Percentiles rank a stretch among this genome's conserved stretches.
These are phyloP conservation scores for Netelia fuscicornis DNA, from an alignment of 2,888 invertebrate species.

Conservation along the genomic window DNA sequence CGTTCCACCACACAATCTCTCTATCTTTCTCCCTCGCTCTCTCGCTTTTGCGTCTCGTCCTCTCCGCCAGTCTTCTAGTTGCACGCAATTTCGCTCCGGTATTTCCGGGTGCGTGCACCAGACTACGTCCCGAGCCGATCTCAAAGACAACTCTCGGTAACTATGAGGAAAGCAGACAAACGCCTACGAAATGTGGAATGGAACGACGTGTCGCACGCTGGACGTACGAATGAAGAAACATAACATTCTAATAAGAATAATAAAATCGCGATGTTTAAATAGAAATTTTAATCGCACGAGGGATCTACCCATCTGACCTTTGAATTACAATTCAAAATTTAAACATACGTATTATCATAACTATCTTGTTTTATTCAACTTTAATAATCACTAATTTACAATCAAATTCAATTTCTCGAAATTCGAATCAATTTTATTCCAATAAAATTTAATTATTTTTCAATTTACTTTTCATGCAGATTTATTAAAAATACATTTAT, in stretches of 20 bases:
- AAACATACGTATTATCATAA: too few species aligned
- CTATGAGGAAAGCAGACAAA: conserved; percentile 56
- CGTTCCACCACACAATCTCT: conserved; percentile 53
- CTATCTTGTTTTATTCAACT: not conserved
- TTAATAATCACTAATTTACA: not conserved
- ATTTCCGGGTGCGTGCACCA: conserved; percentile 69
- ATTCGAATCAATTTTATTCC: too few species aligned
- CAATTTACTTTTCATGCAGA: too few species aligned
- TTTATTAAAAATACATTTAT: too few species aligned
- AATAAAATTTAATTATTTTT: too few species aligned
- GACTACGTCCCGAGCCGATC: conserved; percentile 54
- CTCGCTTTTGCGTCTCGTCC: conserved; percentile 47
- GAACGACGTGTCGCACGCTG: conserved; percentile 25
- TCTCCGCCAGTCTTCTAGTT: conserved; percentile 61
- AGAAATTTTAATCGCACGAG: not conserved
- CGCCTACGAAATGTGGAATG: conserved; percentile 61
- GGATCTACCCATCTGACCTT: not conserved
- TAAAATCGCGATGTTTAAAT: conserved; percentile 1
- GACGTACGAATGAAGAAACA: not conserved
- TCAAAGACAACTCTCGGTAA: conserved; percentile 57
- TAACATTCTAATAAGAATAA: conserved; percentile 1
- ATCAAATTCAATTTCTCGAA: too few species aligned
- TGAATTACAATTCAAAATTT: too few species aligned
- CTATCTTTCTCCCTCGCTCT: conserved; percentile 46
- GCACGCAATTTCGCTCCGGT: conserved; percentile 71